A percentile compares a stretch with the other conserved stretches of the same genome.
phyloP scores from a whole-genome alignment of 2,888 invertebrate genomes.

The Drosophila emarginata region DNA sequence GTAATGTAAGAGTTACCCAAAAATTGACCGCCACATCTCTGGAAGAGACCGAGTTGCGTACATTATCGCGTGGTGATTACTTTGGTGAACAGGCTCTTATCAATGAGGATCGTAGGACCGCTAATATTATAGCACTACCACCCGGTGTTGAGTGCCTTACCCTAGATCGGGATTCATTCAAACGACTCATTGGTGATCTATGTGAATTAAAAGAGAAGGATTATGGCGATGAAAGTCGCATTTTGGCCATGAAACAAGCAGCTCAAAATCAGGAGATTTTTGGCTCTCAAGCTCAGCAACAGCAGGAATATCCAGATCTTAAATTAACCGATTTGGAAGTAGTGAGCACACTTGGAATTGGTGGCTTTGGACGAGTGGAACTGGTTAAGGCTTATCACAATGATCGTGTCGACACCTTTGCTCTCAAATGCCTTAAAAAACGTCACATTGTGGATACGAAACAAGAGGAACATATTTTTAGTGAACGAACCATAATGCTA shows the following conservation, averaged over 20 bases:
- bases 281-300: constrained; percentile 76
- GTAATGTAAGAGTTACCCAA: constrained; percentile 89
- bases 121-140: constrained; percentile 94
- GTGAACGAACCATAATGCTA: constrained; percentile 93
- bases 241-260: constrained; percentile 81
- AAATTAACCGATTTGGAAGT: constrained; percentile 90
- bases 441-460: constrained; percentile 93
- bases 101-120: constrained; percentile 93
- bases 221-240: constrained; percentile 87
- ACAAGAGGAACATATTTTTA: constrained; percentile 94
- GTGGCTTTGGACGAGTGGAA: constrained; percentile 95
- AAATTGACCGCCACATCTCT: constrained; percentile 84
- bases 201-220: constrained; percentile 89
- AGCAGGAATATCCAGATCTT: constrained; percentile 86
- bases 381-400: constrained; percentile 86
- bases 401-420: constrained; percentile 85
- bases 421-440: constrained; percentile 94
- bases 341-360: constrained; percentile 93
- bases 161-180: constrained; percentile 90
- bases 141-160: constrained; percentile 94
- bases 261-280: constrained; percentile 80
- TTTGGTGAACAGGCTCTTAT: constrained; percentile 95
- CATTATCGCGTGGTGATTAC: constrained; percentile 89
- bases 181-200: constrained; percentile 89
- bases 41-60: constrained; percentile 87